phyloP scores from a whole-genome alignment of 1,140 invertebrate genomes.

The Brachionus asplanchnoidis region DNA sequence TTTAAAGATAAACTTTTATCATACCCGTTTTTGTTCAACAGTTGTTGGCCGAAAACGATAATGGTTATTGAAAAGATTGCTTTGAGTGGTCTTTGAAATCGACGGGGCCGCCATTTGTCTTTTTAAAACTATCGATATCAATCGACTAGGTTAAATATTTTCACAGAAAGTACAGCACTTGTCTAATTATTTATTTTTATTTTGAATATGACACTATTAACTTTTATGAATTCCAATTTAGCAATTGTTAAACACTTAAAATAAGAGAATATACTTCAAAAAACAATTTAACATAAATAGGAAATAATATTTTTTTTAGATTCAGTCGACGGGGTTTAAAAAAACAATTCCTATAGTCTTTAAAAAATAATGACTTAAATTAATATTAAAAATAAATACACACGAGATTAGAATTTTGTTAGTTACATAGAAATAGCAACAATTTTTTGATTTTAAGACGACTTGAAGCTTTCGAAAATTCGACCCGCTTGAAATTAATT shows the following conservation, averaged over 20 bases:
- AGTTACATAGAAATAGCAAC: constrained; percentile 1
- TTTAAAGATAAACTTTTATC: not conserved
- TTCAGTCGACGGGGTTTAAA: not conserved
- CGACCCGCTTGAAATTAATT: not conserved
- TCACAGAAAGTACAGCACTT: not conserved
- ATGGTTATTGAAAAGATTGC: constrained; percentile 40
- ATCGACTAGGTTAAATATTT: not conserved
- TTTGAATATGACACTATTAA: not conserved
- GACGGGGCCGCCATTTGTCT: not conserved
- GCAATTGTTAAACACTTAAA: not conserved
- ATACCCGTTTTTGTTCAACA: constrained; percentile 38
- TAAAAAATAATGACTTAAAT: not conserved
- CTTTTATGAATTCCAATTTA: not conserved
- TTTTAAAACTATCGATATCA: not conserved
- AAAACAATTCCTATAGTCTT: not conserved
- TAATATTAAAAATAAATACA: not conserved
- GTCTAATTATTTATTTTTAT: not conserved
- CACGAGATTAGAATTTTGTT: not conserved
- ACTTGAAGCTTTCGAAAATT: not conserved
- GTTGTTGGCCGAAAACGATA: constrained; percentile 34
- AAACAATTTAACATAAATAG: not conserved
- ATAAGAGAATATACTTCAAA: not conserved
- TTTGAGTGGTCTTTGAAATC: not conserved
- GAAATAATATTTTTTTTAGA: not conserved
- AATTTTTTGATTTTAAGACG: not conserved